phyloP scores from a whole-genome alignment of 2,113 vertebrate genomes.

The Brevimyrus niger region DNA sequence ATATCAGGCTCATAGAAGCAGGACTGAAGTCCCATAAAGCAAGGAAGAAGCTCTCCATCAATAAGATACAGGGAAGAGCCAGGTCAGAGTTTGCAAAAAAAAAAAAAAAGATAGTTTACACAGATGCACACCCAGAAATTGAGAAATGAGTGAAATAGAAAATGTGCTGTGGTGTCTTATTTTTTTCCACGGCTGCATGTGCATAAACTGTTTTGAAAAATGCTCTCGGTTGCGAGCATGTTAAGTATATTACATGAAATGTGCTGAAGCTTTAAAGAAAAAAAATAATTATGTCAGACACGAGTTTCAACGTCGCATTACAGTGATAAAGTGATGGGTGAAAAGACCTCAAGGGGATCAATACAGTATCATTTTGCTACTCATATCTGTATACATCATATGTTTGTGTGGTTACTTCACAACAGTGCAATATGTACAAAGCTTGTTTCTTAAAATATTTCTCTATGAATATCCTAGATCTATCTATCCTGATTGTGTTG shows the following conservation, averaged over 20 bases:
- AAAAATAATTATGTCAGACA: neutral
- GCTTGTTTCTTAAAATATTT: neutral
- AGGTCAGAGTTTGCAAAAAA: no score
- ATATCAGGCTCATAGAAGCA: no score
- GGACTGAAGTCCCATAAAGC: no score
- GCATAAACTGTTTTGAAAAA: neutral
- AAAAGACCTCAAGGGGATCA: neutral
- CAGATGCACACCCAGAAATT: no score
- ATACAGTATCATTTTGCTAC: neutral
- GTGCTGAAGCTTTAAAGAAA: neutral
- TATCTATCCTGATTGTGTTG: neutral
- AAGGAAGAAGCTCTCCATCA: no score
- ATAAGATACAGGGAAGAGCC: no score
- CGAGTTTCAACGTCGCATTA: neutral
- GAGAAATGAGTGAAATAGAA: no score
- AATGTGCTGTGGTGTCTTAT: no score
- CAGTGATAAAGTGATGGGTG: neutral
- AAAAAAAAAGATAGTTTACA: no score
- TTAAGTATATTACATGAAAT: neutral
- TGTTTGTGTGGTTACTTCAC: no score
- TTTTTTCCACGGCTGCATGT: neutral
- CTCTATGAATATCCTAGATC: neutral
- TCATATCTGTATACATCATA: neutral
- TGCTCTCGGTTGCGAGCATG: neutral
- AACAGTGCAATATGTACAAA: no score